A percentile compares a stretch with the other conserved stretches of the same genome.
These are phyloP conservation scores for Neoniphon sammara DNA, from an alignment of 2,797 vertebrate species.

Conservation along the genomic window DNA sequence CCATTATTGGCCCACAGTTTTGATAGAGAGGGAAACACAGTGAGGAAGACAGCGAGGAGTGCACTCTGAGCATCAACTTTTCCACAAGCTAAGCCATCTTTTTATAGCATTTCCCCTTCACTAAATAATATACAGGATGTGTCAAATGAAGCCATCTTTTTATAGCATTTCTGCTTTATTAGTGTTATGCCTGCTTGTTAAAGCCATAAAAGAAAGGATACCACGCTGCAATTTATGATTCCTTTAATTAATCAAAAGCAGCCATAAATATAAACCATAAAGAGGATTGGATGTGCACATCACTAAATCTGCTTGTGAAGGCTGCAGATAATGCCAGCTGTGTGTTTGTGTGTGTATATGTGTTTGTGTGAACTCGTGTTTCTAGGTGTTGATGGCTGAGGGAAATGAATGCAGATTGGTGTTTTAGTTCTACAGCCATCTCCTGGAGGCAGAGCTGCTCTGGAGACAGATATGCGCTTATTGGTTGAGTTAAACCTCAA, in stretches of 20 bases:
- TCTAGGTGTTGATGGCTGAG: background rate
- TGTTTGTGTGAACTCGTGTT: background rate
- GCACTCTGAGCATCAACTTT: constrained; percentile 7
- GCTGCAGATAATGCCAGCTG: background rate
- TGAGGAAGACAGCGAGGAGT: background rate
- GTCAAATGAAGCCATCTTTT: constrained; percentile 7
- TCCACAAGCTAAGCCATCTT: background rate
- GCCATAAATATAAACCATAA: constrained; percentile 33
- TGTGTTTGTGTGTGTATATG: background rate
- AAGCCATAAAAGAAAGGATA: constrained; percentile 15
- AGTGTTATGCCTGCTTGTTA: constrained; percentile 21
- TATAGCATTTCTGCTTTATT: constrained; percentile 23
- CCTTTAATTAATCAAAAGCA: constrained; percentile 42
- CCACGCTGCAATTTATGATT: constrained; percentile 18
- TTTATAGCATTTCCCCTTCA: constrained; percentile 19
- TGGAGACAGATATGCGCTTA: too few species aligned
- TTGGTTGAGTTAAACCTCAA: too few species aligned
- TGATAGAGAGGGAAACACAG: background rate
- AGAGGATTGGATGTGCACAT: background rate
- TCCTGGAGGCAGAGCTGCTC: too few species aligned
- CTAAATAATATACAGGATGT: constrained; percentile 9
- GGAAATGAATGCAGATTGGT: constrained; percentile 15
- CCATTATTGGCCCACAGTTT: constrained; percentile 34
- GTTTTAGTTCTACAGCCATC: too few species aligned
- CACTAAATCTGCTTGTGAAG: constrained; percentile 13